A percentile compares a stretch with the other conserved stretches of the same genome.
Conservation (phyloP, 2,888 invertebrate species). For the Malacosoma neustria region DNA sequence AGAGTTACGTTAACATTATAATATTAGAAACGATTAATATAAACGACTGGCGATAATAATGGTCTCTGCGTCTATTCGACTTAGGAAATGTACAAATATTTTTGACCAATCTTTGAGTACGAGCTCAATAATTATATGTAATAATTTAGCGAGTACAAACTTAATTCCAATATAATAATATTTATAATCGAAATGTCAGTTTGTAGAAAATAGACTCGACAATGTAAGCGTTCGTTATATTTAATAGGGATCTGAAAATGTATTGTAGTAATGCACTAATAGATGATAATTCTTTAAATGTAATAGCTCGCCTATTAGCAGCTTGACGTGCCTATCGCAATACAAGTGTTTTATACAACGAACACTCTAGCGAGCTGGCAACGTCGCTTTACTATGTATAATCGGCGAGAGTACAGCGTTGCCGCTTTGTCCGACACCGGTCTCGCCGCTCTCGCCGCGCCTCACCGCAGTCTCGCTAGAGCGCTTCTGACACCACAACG, state of each 20-base stretch:
- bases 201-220: no score
- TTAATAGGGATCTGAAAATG: not conserved
- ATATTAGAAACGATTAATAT: no score
- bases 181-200: no score
- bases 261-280: slow-evolving; percentile 6
- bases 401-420: slow-evolving; percentile 30
- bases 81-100: no score
- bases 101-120: no score
- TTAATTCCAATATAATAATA: no score
- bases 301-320: slow-evolving; percentile 22
- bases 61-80: no score
- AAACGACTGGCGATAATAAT: no score
- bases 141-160: no score
- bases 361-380: slow-evolving; percentile 26
- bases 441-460: slow-evolving; percentile 42
- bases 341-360: slow-evolving; percentile 9
- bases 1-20: no score
- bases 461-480: slow-evolving; percentile 65
- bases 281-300: slow-evolving; percentile 8
- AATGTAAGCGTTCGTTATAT: no score
- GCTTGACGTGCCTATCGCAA: slow-evolving; percentile 29
- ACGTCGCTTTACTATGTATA: slow-evolving; percentile 21
- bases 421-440: slow-evolving; percentile 52
- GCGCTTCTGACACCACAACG: slow-evolving; percentile 42
- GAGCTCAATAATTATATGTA: no score